Percentiles rank a stretch among this genome's conserved stretches.
Conservation (phyloP, 2,888 invertebrate genomes). For the Drymonia ruficornis region DNA sequence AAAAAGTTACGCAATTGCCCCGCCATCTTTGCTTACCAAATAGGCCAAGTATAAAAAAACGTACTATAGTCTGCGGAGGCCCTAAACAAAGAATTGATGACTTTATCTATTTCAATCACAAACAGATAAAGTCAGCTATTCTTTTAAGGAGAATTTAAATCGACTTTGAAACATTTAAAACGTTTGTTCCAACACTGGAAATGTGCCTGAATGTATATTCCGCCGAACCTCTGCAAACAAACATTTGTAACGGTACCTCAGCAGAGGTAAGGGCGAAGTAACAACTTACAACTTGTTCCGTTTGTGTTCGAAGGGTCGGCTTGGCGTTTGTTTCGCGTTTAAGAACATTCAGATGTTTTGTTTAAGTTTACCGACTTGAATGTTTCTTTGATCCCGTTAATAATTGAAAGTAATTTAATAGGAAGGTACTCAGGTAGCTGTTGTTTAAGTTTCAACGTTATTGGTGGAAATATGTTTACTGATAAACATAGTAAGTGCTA, state of each 20-base stretch:
- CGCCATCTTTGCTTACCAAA: too few relatives aligned
- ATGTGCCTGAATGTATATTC: not conserved
- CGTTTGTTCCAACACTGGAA: not conserved
- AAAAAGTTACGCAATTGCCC: too few relatives aligned
- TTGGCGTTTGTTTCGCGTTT: slow-evolving; percentile 1
- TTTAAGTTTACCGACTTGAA: not conserved
- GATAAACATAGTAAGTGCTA: too few relatives aligned
- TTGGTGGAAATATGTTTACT: not conserved
- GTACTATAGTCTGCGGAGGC: too few relatives aligned
- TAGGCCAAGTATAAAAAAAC: too few relatives aligned
- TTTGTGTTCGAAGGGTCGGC: not conserved
- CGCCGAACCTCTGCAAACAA: not conserved
- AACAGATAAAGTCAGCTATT: not conserved
- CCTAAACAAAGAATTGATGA: too few relatives aligned
- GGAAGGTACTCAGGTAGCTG: not conserved
- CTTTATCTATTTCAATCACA: too few relatives aligned
- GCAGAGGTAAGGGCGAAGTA: not conserved
- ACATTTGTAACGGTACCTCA: not conserved
- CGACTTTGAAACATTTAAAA: not conserved
- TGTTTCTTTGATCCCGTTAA: not conserved
- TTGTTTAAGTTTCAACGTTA: not conserved
- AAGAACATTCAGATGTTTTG: not conserved
- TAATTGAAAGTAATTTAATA: not conserved
- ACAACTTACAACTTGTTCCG: slow-evolving; percentile 2
- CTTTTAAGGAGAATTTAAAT: not conserved